Conservation (phyloP, 23 tunicate genomes). For the Pegea sp. region DNA sequence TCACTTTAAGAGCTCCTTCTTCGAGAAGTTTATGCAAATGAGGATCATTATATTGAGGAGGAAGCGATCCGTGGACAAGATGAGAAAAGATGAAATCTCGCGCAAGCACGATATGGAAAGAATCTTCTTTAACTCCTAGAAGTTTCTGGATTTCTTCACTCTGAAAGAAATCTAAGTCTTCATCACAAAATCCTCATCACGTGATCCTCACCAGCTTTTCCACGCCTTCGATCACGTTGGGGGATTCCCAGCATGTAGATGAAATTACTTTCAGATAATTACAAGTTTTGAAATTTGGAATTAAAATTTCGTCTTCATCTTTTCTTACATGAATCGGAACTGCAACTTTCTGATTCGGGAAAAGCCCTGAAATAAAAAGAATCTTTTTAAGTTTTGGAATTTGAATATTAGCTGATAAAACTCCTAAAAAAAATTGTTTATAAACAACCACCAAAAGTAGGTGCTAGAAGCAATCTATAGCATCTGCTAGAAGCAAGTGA, state of each 20-base stretch:
- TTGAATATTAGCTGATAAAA: not conserved
- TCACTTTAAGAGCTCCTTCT: not conserved
- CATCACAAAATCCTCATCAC: no score
- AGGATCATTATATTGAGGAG: not conserved
- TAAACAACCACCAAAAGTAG: no score
- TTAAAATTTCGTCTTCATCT: constrained; percentile 15
- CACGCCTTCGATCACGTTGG: constrained; percentile 32
- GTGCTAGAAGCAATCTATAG: no score
- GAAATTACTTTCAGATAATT: constrained; percentile 15
- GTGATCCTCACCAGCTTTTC: constrained; percentile 37
- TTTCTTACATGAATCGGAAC: constrained; percentile 24
- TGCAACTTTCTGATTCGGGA: constrained; percentile 10
- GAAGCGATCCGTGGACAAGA: not conserved
- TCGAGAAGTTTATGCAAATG: not conserved
- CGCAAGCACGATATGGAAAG: not conserved
- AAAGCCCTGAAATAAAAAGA: constrained; percentile 24
- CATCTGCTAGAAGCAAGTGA: no score
- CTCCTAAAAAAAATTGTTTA: no score
- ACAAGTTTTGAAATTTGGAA: constrained; percentile 46
- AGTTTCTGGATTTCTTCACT: no score
- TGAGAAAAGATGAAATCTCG: not conserved
- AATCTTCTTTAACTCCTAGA: not conserved
- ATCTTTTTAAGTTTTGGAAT: not conserved
- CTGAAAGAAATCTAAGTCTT: no score
- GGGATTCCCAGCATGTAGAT: constrained; percentile 32